Evolutionary conservation across 2,113 vertebrate genomes (phyloP), one percentile per base, ranked within the genome.

Genomic region (Polypterus senegalus): DNA sequence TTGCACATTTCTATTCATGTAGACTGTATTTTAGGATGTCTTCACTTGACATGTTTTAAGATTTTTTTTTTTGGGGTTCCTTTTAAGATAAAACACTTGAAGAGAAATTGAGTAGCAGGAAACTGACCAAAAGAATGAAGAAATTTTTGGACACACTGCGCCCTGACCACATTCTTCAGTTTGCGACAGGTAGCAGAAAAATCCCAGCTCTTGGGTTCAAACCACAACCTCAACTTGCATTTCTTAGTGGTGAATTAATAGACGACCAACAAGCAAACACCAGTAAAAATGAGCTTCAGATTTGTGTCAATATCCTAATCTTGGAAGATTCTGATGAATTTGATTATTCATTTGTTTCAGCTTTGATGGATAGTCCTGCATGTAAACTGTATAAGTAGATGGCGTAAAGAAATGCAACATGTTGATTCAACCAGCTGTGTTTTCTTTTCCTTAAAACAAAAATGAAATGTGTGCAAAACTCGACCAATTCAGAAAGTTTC

Each of bases 171-270:
- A 59, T 66, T 49, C 54, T 61, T 11, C 55, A 54, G 3, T 66
- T 66, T 62, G 56, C 54, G 46, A 66, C 64, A 48, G 53, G 59
- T 46, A 66, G 64, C 64, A 66, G 64, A 47, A 66, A 60, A 66
- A 54, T 66, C 46, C 59, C 64, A 49, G 59, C 59, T 3, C n/a
- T 61, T 9, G 53, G 64, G n/a, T 66, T 66, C 61, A 52, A 48
- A 48, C 64, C 54, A 56, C 9, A 10, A 61, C 59, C 59, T 3
- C 58, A 64, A 58, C 48, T 55, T 9, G 49, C 45, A 2, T 66
- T 66, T 66, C 11, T 59, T 11, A 54, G 57, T 61, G 53, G 57
- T 57, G 59, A 60, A 9, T 61, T 47, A 8, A 65, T 61, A 49
- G 27, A 27, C 52, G 9, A 46, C 52, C 65, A 59, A 10, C 46